phyloP scores from a whole-genome alignment of 2,888 invertebrate species.

The Seladonia tumulorum region DNA sequence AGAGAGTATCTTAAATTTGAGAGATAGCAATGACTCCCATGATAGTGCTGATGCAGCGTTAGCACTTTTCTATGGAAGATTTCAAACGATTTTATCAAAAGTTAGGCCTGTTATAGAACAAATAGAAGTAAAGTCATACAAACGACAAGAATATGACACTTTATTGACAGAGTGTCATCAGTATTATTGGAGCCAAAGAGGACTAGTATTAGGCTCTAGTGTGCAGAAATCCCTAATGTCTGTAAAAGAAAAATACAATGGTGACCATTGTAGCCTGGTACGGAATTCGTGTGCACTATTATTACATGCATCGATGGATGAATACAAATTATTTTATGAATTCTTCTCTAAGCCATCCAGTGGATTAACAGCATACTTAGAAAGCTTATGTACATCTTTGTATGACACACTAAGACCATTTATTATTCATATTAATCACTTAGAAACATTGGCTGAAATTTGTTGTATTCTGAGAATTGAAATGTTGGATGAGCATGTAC shows the following conservation, averaged over 20 bases:
- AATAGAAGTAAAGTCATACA: slow-evolving; percentile 91
- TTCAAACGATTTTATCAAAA: slow-evolving; percentile 95
- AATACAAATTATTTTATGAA: slow-evolving; percentile 95
- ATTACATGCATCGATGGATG: slow-evolving; percentile 97
- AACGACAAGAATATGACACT: slow-evolving; percentile 91
- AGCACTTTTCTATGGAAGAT: slow-evolving; percentile 97
- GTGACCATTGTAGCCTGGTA: slow-evolving; percentile 93
- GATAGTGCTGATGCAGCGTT: slow-evolving; percentile 88
- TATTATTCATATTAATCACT: slow-evolving; percentile 97
- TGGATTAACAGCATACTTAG: slow-evolving; percentile 91
- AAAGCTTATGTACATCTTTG: slow-evolving; percentile 92
- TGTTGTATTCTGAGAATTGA: slow-evolving; percentile 96
- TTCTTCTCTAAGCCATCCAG: slow-evolving; percentile 91
- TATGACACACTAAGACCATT: slow-evolving; percentile 97
- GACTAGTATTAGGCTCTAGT: slow-evolving; percentile 86
- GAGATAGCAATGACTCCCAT: slow-evolving; percentile 66
- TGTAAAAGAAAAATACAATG: slow-evolving; percentile 86
- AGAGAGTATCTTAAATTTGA: slow-evolving; percentile 84
- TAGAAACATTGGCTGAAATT: slow-evolving; percentile 98
- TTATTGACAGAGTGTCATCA: slow-evolving; percentile 92
- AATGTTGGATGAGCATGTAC: slow-evolving; percentile 96
- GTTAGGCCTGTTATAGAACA: slow-evolving; percentile 92
- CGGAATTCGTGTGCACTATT: slow-evolving; percentile 95
- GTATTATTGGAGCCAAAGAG: slow-evolving; percentile 91
- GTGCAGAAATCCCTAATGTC: slow-evolving; percentile 83